Evolutionary conservation across 2,888 invertebrate genomes (phyloP).

Genomic region (Coenonympha arcania): DNA sequence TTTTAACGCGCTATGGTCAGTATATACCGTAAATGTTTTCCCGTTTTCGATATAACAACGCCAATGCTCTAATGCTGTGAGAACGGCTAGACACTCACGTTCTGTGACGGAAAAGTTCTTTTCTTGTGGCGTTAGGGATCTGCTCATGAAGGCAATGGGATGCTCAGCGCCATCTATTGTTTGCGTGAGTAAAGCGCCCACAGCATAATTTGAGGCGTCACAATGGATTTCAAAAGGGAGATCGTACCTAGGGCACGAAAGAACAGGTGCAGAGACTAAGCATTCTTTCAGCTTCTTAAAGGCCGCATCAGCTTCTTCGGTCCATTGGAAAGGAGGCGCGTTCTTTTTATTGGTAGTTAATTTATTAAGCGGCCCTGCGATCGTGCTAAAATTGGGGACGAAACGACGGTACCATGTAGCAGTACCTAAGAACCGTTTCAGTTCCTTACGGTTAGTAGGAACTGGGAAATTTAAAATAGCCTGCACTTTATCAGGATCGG

Average conservation of each 20-base stretch:
- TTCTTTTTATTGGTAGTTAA: constrained; percentile 12
- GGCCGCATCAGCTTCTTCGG: constrained; percentile 26
- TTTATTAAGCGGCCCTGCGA: too few species aligned
- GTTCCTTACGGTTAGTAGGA: constrained; percentile 28
- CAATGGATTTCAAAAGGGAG: constrained; percentile 28
- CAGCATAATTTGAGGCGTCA: constrained; percentile 26
- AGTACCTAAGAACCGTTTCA: constrained; percentile 30
- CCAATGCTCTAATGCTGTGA: constrained; percentile 33
- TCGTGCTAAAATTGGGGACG: too few species aligned
- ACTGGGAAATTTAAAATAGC: constrained; percentile 28
- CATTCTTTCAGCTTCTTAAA: constrained; percentile 24
- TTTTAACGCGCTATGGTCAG: constrained; percentile 30
- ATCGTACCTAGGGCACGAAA: constrained; percentile 27
- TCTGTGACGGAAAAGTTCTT: constrained; percentile 33
- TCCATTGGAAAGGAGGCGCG: constrained; percentile 26
- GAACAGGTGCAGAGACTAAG: background rate
- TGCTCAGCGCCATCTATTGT: constrained; percentile 26
- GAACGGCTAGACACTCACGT: constrained; percentile 31
- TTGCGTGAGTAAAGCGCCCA: constrained; percentile 28
- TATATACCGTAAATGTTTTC: constrained; percentile 25
- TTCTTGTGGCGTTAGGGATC: constrained; percentile 20
- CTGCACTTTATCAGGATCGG: constrained; percentile 28
- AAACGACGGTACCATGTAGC: constrained; percentile 31
- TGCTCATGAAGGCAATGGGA: constrained; percentile 25
- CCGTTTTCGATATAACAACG: constrained; percentile 32